Base-by-base conservation (phyloP, 1,140 invertebrate species). In the Drosophila micromelanica region DNA sequence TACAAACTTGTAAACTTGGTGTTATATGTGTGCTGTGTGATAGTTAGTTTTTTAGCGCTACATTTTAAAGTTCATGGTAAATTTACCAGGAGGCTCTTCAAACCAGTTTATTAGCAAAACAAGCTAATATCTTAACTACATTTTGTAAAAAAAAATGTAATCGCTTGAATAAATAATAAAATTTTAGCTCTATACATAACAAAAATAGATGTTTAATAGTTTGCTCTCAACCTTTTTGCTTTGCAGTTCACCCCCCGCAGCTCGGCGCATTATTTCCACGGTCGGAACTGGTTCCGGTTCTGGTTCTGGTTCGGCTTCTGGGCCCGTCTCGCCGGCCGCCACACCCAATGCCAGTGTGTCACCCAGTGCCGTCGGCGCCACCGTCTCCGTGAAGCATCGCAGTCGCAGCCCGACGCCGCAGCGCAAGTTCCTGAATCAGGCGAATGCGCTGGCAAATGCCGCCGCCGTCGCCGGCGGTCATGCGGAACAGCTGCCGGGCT, bases 371-470 rank as follows among this genome's bases (percentile, higher is more conserved):
- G 27, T 5, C 27, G 27, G 38, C 42, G 57, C 30, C 7, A 67
- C 56, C 38, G 62, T 68, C 23, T 5, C 75, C n/a, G 75, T 64
- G 2, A 93, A 91, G 60, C 93, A 93, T 78, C 92, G 92, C 70
- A 94, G 93, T 42, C 93, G 93, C 75, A 94, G 93, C 78, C 93
- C 93, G 8, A 94, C 93, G n/a, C 93, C 93, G 0, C 90, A 91
- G 52, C 90, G 81, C 15, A 91, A 91, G 23, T 91, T 84, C 74
- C 59, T 80, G 4, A 91, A 90, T 42, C 85, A 89, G 43, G 51
- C 73, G 0, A 89, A 62, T n/a, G 64, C 54, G 38, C 20, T 59
- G 43, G 56, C 23, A 17, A 37, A 12, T 40, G 54, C 12, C 37
- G 9, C 52, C 8, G 35, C 52, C 8, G 35, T 5, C 7, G n/a